Evolutionary conservation across 2,797 vertebrate species (phyloP), one percentile per base, ranked within the genome.

Genomic region (Enteromius paludinosus): DNA sequence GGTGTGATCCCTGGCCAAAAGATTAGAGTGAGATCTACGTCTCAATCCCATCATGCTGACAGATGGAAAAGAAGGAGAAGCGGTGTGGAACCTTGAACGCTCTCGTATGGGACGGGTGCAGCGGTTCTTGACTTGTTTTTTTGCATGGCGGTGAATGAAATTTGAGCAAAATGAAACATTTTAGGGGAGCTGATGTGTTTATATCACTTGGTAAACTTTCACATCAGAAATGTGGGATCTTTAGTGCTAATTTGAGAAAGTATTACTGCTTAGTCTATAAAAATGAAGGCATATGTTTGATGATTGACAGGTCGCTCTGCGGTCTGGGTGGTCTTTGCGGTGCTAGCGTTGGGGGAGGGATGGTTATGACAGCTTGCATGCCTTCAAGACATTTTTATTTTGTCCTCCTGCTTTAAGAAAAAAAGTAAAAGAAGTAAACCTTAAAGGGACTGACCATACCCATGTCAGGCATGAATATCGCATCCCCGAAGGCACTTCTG

Each of bases 301-400:
- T 93, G 93, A 94, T 69, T 94, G 92, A 90, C 93, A 92, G 76
- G 89, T 87, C 85, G 82, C 71, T 85, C 89, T 56, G 25, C 86
- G 82, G 49, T 84, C 87, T 93, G 92, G 93, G 92, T 95, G 94
- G 93, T 94, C 93, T 86, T 45, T 66, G 78, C 70, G 33, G 77
- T 17, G 71, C 35, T 78, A 75, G 43, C 15, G 41, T 47, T 78
- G 69, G 79, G 68, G 65, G 68, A 30, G 74, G 75, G 80, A 85
- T 78, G 84, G 70, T 73, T 75, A 56, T 86, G 84, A 89, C 88
- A 89, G 86, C 78, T 84, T 87, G 86, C 70, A 75, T 84, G 86
- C 87, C 89, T 85, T 85, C 69, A 77, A 79, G 85, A 86, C 85
- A 84, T 90, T 89, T 85, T 85, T 84, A 84, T 88, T 91, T 91